Conservation (phyloP, 2,113 vertebrate species). For the Petromus typicus region DNA sequence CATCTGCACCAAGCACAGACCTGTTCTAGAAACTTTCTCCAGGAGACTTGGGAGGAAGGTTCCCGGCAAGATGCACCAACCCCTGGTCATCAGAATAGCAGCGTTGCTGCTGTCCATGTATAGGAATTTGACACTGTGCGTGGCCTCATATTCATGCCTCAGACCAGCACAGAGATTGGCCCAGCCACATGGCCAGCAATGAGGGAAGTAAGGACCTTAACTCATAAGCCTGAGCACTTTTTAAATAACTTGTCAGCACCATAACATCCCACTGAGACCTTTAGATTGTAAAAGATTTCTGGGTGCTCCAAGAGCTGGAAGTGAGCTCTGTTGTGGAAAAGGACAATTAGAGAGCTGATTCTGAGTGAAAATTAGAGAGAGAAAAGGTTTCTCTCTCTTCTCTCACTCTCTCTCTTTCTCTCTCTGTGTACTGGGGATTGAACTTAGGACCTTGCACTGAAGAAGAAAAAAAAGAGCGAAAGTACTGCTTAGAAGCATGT, state of each 20-base stretch:
- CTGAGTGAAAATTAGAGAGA: not conserved
- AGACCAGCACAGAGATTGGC: no score
- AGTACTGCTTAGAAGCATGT: not conserved
- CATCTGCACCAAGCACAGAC: not conserved
- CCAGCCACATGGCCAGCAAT: not conserved
- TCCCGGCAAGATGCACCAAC: not conserved
- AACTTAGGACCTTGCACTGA: no score
- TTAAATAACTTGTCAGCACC: not conserved
- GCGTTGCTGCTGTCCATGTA: not conserved
- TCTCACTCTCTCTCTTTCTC: no score
- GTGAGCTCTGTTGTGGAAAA: constrained; percentile 20
- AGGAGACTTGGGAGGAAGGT: not conserved
- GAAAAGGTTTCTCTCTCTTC: no score
- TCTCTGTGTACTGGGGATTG: no score
- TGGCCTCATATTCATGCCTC: not conserved
- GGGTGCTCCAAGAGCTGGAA: not conserved
- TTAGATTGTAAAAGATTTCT: not conserved
- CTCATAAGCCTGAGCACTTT: fast-evolving
- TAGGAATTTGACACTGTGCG: fast-evolving
- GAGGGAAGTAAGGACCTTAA: not conserved
- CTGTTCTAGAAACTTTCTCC: not conserved
- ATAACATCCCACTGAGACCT: not conserved
- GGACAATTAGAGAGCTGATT: not conserved
- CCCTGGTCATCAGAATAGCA: not conserved
- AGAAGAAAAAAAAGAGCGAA: no score